Evolutionary conservation across 1,140 invertebrate genomes (phyloP).

Genomic region (Battus philenor): DNA sequence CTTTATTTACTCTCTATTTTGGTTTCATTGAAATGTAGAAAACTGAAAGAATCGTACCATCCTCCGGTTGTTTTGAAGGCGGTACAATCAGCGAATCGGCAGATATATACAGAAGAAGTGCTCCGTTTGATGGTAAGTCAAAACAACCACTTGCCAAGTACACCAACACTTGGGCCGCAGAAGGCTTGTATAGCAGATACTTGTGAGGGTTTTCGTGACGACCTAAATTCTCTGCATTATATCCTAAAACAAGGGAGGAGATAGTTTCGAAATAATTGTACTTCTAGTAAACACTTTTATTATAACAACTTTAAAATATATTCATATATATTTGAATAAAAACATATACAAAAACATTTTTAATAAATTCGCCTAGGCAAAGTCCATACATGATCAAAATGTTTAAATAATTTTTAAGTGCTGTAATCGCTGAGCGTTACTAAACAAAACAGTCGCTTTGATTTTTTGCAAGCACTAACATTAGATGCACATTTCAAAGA

Average conservation of each 20-base stretch:
- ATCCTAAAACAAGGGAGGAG: slow-evolving; percentile 51
- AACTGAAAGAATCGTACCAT: slow-evolving; percentile 79
- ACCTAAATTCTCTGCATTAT: slow-evolving; percentile 82
- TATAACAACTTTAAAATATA: no score
- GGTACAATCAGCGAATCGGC: slow-evolving; percentile 93
- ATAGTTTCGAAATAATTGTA: no score
- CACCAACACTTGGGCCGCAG: slow-evolving; percentile 94
- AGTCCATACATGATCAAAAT: no score
- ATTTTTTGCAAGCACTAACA: no score
- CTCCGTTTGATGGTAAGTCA: slow-evolving; percentile 93
- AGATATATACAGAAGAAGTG: slow-evolving; percentile 94
- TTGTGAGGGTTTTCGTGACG: slow-evolving; percentile 95
- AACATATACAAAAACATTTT: no score
- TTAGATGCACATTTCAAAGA: no score
- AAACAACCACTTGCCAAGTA: slow-evolving; percentile 96
- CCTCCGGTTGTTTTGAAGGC: slow-evolving; percentile 90
- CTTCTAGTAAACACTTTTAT: no score
- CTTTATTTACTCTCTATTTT: background rate
- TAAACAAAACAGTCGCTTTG: no score
- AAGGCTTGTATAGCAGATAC: slow-evolving; percentile 96
- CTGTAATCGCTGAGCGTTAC: no score
- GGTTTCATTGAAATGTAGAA: background rate
- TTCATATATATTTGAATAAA: no score
- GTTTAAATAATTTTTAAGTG: no score
- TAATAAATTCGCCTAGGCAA: no score